Conservation (phyloP, 2,797 vertebrate genomes). For the Myripristis jacobus region DNA sequence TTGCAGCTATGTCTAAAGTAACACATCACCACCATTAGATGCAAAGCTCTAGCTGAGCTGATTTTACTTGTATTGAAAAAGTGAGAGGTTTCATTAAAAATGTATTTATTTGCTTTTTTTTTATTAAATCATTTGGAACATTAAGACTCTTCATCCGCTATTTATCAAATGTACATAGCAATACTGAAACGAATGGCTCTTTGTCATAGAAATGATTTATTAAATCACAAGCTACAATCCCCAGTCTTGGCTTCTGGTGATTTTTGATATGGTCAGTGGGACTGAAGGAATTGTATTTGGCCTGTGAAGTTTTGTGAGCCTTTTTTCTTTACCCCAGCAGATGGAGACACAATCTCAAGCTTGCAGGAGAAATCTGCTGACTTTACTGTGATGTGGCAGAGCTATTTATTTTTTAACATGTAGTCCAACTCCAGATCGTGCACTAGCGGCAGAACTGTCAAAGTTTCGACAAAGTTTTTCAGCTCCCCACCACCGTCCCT, state of each 20-base stretch:
- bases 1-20: not conserved
- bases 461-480: not conserved
- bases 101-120: too few relatives aligned
- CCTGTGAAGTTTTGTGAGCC: not conserved
- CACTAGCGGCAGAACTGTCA: not conserved
- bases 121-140: too few relatives aligned
- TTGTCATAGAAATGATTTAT: too few relatives aligned
- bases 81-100: too few relatives aligned
- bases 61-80: too few relatives aligned
- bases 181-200: too few relatives aligned
- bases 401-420: not conserved
- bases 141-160: too few relatives aligned
- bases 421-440: not conserved
- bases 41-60: not conserved
- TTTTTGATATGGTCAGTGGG: too few relatives aligned
- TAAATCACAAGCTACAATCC: too few relatives aligned
- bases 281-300: too few relatives aligned
- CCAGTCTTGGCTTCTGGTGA: too few relatives aligned
- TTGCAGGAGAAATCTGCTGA: not conserved
- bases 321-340: conserved; percentile 16
- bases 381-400: not conserved
- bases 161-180: too few relatives aligned
- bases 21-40: not conserved
- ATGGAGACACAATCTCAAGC: conserved; percentile 19
- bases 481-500: not conserved